Percentiles rank a stretch among this genome's conserved stretches.
Evolutionary conservation across 2,797 vertebrate species (phyloP).

Genomic region (Brachymystax lenok): DNA sequence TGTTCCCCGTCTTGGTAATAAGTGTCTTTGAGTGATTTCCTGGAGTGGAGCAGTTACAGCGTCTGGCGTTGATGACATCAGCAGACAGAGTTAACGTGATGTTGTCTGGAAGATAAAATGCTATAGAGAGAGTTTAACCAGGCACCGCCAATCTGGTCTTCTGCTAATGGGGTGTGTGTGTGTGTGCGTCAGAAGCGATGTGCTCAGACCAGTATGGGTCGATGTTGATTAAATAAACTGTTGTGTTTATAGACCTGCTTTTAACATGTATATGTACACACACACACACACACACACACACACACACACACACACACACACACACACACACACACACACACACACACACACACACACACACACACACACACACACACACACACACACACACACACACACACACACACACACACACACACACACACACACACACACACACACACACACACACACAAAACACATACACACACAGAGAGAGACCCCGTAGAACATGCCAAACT

Average conservation of each 20-base stretch:
- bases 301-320: not conserved
- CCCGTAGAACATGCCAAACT: not conserved
- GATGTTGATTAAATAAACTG: constrained; percentile 65
- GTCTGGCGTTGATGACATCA: constrained; percentile 44
- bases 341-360: not conserved
- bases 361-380: not conserved
- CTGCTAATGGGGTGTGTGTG: not conserved
- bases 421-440: constrained; percentile 9
- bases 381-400: not conserved
- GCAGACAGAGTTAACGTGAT: constrained; percentile 42
- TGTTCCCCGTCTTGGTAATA: too few relatives aligned
- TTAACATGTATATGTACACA: constrained; percentile 21
- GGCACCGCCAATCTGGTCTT: constrained; percentile 28
- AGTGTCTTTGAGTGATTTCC: constrained; percentile 8
- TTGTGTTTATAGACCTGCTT: constrained; percentile 51
- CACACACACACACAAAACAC: not conserved
- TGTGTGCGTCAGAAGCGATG: constrained; percentile 31
- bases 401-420: constrained; percentile 5
- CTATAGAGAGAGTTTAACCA: constrained; percentile 34
- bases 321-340: not conserved
- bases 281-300: not conserved
- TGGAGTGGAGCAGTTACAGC: constrained; percentile 31
- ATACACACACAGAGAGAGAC: not conserved
- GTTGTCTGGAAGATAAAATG: constrained; percentile 43
- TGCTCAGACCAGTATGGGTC: constrained; percentile 31